These are phyloP conservation scores for Euzophera pinguis DNA, from an alignment of 2,888 invertebrate species.

Conservation along the genomic window DNA sequence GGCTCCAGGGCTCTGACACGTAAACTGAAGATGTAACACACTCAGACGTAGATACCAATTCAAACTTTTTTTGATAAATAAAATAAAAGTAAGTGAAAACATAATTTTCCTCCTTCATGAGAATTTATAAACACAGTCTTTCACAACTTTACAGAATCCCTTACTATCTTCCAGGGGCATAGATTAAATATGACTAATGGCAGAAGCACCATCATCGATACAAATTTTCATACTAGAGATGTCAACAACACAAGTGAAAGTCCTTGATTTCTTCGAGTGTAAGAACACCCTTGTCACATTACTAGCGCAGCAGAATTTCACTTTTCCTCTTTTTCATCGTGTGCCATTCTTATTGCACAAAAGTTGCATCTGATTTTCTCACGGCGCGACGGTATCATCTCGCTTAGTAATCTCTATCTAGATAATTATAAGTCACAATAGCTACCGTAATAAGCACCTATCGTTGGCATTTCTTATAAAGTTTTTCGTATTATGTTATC, in stretches of 20 bases:
- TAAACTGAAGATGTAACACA: no score
- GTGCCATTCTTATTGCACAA: constrained; percentile 30
- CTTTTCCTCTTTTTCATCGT: constrained; percentile 44
- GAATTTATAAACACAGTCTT: no score
- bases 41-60: no score
- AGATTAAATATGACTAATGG: no score
- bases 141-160: no score
- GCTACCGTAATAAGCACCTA: constrained; percentile 9
- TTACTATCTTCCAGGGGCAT: no score
- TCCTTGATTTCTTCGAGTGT: constrained; percentile 24
- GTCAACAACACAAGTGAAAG: constrained; percentile 15
- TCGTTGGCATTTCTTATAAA: constrained; percentile 18
- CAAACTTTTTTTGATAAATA: no score
- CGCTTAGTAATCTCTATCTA: constrained; percentile 29
- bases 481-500: no score
- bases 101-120: no score
- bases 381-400: constrained; percentile 37
- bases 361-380: constrained; percentile 34
- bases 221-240: not conserved
- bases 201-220: no score
- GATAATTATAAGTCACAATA: constrained; percentile 27
- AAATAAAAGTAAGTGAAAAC: no score
- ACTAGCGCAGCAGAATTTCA: constrained; percentile 33
- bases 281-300: constrained; percentile 26
- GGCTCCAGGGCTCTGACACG: no score